Evolutionary conservation across 2,113 vertebrate species (phyloP).

Genomic region (Saimiri boliviensis): DNA sequence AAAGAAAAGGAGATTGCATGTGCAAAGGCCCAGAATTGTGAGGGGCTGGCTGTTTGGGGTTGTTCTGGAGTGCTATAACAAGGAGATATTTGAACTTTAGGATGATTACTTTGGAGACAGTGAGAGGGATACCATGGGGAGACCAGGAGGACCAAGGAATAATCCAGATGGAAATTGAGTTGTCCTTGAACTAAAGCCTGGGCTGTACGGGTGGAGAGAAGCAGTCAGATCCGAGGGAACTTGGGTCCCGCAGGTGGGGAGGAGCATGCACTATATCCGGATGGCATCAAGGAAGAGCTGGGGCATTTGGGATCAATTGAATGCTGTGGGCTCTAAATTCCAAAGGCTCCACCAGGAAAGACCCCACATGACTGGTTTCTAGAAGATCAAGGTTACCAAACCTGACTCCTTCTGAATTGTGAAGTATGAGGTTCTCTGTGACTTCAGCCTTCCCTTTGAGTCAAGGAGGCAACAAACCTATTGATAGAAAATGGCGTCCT

Average conservation of each 20-base stretch:
- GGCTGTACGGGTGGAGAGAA: background rate
- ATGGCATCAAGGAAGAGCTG: background rate
- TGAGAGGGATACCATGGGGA: background rate
- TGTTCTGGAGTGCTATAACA: background rate
- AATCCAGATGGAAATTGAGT: background rate
- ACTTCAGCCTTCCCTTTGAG: background rate
- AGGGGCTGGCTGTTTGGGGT: background rate
- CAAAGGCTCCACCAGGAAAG: background rate
- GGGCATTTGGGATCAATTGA: background rate
- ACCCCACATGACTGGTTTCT: background rate
- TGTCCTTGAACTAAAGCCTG: background rate
- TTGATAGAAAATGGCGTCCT: background rate
- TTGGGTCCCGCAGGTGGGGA: background rate
- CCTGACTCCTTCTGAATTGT: background rate
- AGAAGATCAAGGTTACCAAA: background rate
- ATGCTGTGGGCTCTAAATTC: background rate
- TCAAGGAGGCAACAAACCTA: background rate
- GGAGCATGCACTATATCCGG: accelerated
- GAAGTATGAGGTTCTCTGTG: background rate
- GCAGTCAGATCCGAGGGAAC: background rate
- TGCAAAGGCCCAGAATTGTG: background rate
- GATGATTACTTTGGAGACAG: background rate
- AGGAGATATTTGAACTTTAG: background rate
- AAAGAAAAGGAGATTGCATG: background rate
- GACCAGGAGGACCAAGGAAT: background rate